Conservation (phyloP, 2,888 invertebrate species). For the Hirudinaria manillensis region DNA sequence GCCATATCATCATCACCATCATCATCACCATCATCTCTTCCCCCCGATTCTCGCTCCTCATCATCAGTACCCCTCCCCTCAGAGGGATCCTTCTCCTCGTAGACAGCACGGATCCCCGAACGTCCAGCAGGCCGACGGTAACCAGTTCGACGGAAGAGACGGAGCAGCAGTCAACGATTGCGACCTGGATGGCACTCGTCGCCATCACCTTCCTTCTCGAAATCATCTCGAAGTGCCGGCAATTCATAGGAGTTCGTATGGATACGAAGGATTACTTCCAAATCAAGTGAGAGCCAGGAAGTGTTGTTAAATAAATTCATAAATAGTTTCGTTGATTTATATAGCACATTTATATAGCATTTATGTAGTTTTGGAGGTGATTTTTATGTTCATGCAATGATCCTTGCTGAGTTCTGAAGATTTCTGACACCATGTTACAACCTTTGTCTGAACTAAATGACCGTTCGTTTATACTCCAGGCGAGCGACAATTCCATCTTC, state of each 20-base stretch:
- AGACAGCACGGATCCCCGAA: neutral
- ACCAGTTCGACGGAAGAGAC: neutral
- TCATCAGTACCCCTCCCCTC: neutral
- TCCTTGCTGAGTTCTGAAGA: too few relatives aligned
- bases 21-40: slow-evolving; percentile 3
- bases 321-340: too few relatives aligned
- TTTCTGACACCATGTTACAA: too few relatives aligned
- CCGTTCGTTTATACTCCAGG: too few relatives aligned
- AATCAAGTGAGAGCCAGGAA: neutral
- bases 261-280: neutral
- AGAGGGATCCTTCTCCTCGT: slow-evolving; percentile 4
- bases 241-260: neutral
- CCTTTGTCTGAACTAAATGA: too few relatives aligned
- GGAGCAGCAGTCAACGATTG: neutral
- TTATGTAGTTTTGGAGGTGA: too few relatives aligned
- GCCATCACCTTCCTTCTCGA: neutral
- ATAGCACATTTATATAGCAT: too few relatives aligned
- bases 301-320: neutral
- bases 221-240: neutral
- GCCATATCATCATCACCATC: neutral
- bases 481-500: too few relatives aligned
- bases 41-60: neutral
- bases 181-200: neutral
- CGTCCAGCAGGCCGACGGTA: neutral
- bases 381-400: too few relatives aligned